A percentile compares a stretch with the other conserved stretches of the same genome.
These are phyloP conservation scores for Heliconius cydno DNA, from an alignment of 2,888 invertebrate species.

Conservation along the genomic window DNA sequence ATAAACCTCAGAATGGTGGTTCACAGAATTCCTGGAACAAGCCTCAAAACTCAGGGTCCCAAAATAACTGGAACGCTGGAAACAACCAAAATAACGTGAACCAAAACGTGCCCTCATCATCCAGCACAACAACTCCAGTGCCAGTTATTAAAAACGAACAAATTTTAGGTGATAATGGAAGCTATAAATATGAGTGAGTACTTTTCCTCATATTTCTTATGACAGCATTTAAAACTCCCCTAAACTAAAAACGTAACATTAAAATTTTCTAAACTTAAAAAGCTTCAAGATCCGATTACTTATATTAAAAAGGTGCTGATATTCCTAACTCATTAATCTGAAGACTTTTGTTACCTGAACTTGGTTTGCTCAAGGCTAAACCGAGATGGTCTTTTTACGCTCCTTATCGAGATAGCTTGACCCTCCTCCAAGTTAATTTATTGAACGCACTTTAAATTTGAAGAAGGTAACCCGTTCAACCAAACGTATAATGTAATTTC, in stretches of 20 bases:
- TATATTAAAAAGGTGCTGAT: not conserved
- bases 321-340: conserved; percentile 24
- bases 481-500: conserved; percentile 21
- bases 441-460: conserved; percentile 34
- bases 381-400: conserved; percentile 31
- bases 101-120: conserved; percentile 46
- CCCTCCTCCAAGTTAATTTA: conserved; percentile 45
- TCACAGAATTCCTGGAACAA: conserved; percentile 45
- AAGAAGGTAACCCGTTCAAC: conserved; percentile 29
- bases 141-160: conserved; percentile 78
- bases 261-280: not conserved
- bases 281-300: not conserved
- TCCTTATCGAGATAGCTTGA: conserved; percentile 37
- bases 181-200: conserved; percentile 82
- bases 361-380: conserved; percentile 34
- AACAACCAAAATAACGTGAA: conserved; percentile 47
- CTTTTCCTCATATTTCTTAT: not conserved
- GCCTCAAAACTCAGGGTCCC: conserved; percentile 28
- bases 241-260: not conserved
- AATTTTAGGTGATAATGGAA: conserved; percentile 72
- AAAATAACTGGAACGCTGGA: conserved; percentile 37
- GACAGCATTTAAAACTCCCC: not conserved
- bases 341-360: conserved; percentile 37
- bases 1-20: conserved; percentile 44
- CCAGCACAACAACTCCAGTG: conserved; percentile 61